Percentiles rank a stretch among this genome's conserved stretches.
phyloP scores from a whole-genome alignment of 30 jellyfish, hydroid and myxozoan species.

The Catostylus mosaicus region DNA sequence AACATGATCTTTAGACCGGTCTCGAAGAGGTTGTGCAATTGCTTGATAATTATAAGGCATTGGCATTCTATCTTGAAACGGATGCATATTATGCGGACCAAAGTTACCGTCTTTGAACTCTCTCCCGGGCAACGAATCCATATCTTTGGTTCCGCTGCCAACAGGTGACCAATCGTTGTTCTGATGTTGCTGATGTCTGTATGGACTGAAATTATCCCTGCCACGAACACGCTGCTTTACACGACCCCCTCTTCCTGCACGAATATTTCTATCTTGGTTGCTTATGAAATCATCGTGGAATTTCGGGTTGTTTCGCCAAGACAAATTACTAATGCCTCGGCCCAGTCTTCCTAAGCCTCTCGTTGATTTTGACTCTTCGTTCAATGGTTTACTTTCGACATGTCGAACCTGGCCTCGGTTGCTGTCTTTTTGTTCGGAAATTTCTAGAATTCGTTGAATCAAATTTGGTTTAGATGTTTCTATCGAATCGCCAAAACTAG shows the following conservation, averaged over 20 bases:
- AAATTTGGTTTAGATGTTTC: neutral
- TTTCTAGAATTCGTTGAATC: conserved; percentile 1
- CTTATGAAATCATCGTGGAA: conserved; percentile 32
- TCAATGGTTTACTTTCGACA: neutral
- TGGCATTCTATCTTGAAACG: neutral
- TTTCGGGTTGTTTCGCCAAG: conserved; percentile 49
- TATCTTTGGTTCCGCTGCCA: conserved; percentile 7
- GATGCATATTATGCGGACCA: conserved; percentile 5
- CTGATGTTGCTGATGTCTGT: conserved; percentile 36
- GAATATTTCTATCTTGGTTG: conserved; percentile 30
- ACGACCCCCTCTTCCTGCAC: conserved; percentile 66
- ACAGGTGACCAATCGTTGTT: conserved; percentile 28
- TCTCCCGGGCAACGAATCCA: conserved; percentile 5
- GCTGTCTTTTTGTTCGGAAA: neutral
- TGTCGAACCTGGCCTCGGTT: neutral
- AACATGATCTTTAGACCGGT: conserved; percentile 20
- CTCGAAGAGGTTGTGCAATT: conserved; percentile 9
- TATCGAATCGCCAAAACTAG: neutral
- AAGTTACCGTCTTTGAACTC: conserved; percentile 16
- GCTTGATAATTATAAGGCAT: conserved; percentile 53
- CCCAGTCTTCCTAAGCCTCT: conserved; percentile 22
- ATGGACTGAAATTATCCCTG: conserved; percentile 43
- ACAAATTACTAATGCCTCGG: conserved; percentile 37
- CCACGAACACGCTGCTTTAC: conserved; percentile 58
- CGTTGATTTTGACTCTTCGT: conserved; percentile 25